Base-by-base conservation (phyloP, 2,797 vertebrate genomes). In the Distichodus sexfasciatus region DNA sequence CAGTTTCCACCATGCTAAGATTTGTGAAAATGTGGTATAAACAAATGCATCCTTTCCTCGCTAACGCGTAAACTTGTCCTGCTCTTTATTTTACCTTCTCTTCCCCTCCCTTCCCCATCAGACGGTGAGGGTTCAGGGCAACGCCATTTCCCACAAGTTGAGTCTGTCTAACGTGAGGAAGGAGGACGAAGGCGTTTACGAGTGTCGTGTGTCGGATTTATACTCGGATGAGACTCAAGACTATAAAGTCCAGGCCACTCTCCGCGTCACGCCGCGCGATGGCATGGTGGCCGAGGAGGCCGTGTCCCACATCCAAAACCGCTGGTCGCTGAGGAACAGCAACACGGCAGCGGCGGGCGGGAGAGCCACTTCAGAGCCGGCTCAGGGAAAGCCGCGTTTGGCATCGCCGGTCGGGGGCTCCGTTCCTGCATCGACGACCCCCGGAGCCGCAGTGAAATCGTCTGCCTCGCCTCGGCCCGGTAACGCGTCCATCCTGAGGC, bases 101-200 rank as follows among this genome's bases (percentile, higher is more conserved):
- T n/a, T n/a, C n/a, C n/a, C n/a, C n/a, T n/a, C n/a, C n/a, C n/a
- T 53, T 40, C 19, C 10, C 11, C 7, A 19, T 55, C 90, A 97
- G 95, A 95, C 94, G 12, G 95, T 97, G 73, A 91, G 94, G 12
- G 94, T 97, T 63, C 94, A 96, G 81, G 95, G 95, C 77, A 95
- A 93, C 0, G 95, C 94, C 87, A 97, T 97, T 83, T 97, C 95
- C 14, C 95, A 97, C 83, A 87, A 92, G 78, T 93, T 97, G 77
- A 93, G 94, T 71, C 89, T 97, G 28, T 95, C 94, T 0, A 91
- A 90, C 9, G 94, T 96, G 69, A 92, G 91, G 74, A 92, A 88
- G 80, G 90, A 92, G 74, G 94, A 97, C 3, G 93, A 94, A 81
- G 95, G 95, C 2, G 85, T 95, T 57, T 97, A 97, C 24, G 94